These are phyloP conservation scores for Lasioglossum baleicum DNA, from an alignment of 1,140 invertebrate species.

Conservation along the genomic window DNA sequence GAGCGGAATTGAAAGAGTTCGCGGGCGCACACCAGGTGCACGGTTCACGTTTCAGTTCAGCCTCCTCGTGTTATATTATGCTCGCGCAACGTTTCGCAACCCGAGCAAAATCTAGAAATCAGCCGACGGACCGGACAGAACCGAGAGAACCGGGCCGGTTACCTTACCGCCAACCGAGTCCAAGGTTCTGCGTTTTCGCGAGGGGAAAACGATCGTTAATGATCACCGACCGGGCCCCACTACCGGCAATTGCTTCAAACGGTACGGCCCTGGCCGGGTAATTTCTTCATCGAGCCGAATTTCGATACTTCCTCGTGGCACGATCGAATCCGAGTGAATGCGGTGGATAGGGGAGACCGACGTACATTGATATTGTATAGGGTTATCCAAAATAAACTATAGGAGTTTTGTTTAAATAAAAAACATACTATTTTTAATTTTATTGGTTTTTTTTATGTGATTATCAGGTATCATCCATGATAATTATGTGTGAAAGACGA, in stretches of 20 bases:
- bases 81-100: conserved; percentile 46
- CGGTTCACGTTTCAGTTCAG: conserved; percentile 15
- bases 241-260: conserved; percentile 52
- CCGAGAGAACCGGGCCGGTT: no score
- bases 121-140: neutral
- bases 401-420: no score
- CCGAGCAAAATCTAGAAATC: conserved; percentile 38
- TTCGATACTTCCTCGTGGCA: conserved; percentile 13
- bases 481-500: no score
- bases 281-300: conserved; percentile 36
- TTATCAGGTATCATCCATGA: no score
- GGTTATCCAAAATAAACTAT: no score
- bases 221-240: conserved; percentile 30
- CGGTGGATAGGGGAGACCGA: no score
- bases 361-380: no score
- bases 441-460: no score
- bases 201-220: conserved; percentile 55
- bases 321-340: neutral
- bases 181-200: conserved; percentile 46
- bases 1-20: neutral
- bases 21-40: neutral
- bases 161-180: neutral
- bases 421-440: no score
- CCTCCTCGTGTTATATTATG: conserved; percentile 15
- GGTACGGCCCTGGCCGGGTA: conserved; percentile 33